Conservation (phyloP, 2,888 invertebrate species). For the Germaria angustata region DNA sequence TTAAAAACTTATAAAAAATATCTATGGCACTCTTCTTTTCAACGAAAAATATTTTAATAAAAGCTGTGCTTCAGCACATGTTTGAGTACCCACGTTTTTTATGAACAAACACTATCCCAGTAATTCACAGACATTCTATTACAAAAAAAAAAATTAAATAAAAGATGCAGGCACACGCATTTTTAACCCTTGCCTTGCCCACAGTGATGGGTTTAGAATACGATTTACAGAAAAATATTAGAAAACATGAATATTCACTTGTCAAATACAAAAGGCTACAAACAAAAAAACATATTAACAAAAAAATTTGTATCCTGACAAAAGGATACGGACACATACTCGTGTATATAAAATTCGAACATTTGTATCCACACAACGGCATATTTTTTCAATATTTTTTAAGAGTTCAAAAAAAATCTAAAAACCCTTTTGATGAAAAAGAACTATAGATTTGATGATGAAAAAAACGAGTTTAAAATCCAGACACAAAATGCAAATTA, state of each 20-base stretch:
- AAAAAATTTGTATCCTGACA: conserved; percentile 61
- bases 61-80: conserved; percentile 74
- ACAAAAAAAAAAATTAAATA: conserved; percentile 23
- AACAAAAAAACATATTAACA: conserved; percentile 49
- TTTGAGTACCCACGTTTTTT: conserved; percentile 79
- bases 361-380: conserved; percentile 65
- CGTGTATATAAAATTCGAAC: conserved; percentile 50
- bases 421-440: conserved; percentile 24
- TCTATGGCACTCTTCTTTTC: conserved; percentile 3
- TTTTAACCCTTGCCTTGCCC: conserved; percentile 75
- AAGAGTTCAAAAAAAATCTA: conserved; percentile 26
- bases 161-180: conserved; percentile 68
- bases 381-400: not conserved
- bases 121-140: conserved; percentile 24
- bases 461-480: conserved; percentile 40
- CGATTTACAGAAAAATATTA: conserved; percentile 28
- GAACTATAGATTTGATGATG: conserved; percentile 32
- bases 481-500: conserved; percentile 78
- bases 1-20: conserved; percentile 15
- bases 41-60: not conserved
- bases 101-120: conserved; percentile 2
- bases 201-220: conserved; percentile 26
- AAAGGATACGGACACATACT: conserved; percentile 8
- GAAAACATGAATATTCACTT: conserved; percentile 79
- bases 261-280: conserved; percentile 74